Percentiles rank a stretch among this genome's conserved stretches.
Evolutionary conservation across 2,797 vertebrate species (phyloP).

Genomic region (Eulemur mongoz): DNA sequence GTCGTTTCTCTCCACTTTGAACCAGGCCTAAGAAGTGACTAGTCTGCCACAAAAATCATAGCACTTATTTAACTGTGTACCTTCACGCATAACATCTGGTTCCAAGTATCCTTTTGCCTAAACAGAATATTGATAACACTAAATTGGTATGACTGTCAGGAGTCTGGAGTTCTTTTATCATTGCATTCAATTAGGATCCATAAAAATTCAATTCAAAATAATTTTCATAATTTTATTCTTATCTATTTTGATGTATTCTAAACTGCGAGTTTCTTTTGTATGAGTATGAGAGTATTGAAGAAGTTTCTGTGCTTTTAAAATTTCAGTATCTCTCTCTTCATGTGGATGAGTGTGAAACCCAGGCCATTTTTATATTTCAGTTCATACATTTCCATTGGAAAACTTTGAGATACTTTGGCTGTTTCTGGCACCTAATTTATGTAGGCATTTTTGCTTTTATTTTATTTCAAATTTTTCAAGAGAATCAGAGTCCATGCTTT

Average conservation of each 20-base stretch:
- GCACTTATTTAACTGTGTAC: not conserved
- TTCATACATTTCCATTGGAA: not conserved
- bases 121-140: not conserved
- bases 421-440: not conserved
- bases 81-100: not conserved
- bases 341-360: not conserved
- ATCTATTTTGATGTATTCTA: not conserved
- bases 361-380: not conserved
- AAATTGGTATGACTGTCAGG: not conserved
- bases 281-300: not conserved
- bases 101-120: not conserved
- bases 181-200: not conserved
- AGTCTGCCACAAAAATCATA: not conserved
- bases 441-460: not conserved
- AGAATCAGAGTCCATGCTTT: not conserved
- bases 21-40: not conserved
- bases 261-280: not conserved
- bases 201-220: not conserved
- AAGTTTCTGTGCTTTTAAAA: not conserved
- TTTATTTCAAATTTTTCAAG: not conserved
- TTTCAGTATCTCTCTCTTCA: not conserved
- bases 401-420: not conserved
- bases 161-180: not conserved
- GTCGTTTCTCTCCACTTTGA: not conserved
- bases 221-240: constrained; percentile 30